Evolutionary conservation across 1,140 invertebrate genomes (phyloP), one percentile per base, ranked within the genome.

Genomic region (Lordiphosa mommai): DNA sequence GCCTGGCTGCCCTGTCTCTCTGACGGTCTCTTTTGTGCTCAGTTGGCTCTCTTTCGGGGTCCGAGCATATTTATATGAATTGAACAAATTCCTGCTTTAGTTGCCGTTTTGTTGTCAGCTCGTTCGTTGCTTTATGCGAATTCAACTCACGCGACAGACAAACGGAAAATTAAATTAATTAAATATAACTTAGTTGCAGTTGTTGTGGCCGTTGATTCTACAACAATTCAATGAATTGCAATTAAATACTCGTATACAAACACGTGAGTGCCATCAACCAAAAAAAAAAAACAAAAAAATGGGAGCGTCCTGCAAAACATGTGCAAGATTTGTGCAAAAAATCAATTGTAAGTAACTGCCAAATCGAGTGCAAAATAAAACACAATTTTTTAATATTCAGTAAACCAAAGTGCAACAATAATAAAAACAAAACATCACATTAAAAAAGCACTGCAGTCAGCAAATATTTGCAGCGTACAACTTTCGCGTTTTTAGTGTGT

Each of bases 321-420:
- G 70, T 20, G 36, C 55, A 52, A 23, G 47, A 59, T 37, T 32
- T 79, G 73, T 79, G 72, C 72, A 58, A 76, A 77, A 77, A 77
- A 77, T 77, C 73, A 77, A 77, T 77, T 68, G 73, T 77, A 77
- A 79, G 73, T 79, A 72, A 37, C 23, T 23, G 43, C 23, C 55
- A 33, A 5, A 43, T 40, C 49, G 55, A 7, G 30, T 38, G 14
- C 20, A 17, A 3, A 33, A 51, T 14, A 29, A 14, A 36, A 61
- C 33, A 41, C 23, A 40, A 53, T 17, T 48, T 12, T 12, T 13
- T 16, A 16, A 4, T 16, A 46, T 29, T 13, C 12, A 0, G 27
- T 30, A 14, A 10, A 10, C 8, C 32, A 30, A 52, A 47, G 14
- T 27, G 34, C 1, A 27, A 43, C 7, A 43, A 32, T n/a, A 14